Conservation (phyloP, 2,888 invertebrate species). For the Caenorhabditis sulstoni region DNA sequence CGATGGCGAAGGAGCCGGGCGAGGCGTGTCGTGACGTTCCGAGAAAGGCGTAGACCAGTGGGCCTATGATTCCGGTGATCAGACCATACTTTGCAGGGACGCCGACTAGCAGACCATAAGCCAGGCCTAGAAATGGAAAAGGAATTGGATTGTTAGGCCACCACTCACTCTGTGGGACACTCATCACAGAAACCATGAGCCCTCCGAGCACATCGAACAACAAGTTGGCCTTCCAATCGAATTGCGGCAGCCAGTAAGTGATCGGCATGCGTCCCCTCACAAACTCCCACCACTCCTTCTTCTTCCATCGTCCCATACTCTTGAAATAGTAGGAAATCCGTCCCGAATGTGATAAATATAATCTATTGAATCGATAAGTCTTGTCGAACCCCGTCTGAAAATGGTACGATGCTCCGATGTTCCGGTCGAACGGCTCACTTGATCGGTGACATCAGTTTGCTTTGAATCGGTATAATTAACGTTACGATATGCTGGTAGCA, state of each 20-base stretch:
- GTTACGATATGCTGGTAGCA: no score
- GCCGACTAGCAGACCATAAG: constrained; percentile 82
- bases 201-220: constrained; percentile 70
- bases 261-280: constrained; percentile 63
- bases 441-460: constrained; percentile 43
- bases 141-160: no score
- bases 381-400: constrained; percentile 34
- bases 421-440: constrained; percentile 7
- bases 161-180: constrained; percentile 71
- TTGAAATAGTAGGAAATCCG: constrained; percentile 35
- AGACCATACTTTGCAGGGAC: constrained; percentile 83
- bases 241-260: constrained; percentile 66
- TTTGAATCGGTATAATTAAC: constrained; percentile 36
- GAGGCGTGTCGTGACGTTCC: constrained; percentile 92
- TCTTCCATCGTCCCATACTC: constrained; percentile 58
- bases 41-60: constrained; percentile 89
- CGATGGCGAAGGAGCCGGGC: constrained; percentile 82
- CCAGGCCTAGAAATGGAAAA: constrained; percentile 59
- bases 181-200: constrained; percentile 71
- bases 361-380: constrained; percentile 20
- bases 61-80: constrained; percentile 93
- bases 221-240: constrained; percentile 64
- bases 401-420: neutral
- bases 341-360: constrained; percentile 36
- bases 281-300: constrained; percentile 65